Evolutionary conservation across 2,797 vertebrate species (phyloP).

Genomic region (Acridotheres tristis): DNA sequence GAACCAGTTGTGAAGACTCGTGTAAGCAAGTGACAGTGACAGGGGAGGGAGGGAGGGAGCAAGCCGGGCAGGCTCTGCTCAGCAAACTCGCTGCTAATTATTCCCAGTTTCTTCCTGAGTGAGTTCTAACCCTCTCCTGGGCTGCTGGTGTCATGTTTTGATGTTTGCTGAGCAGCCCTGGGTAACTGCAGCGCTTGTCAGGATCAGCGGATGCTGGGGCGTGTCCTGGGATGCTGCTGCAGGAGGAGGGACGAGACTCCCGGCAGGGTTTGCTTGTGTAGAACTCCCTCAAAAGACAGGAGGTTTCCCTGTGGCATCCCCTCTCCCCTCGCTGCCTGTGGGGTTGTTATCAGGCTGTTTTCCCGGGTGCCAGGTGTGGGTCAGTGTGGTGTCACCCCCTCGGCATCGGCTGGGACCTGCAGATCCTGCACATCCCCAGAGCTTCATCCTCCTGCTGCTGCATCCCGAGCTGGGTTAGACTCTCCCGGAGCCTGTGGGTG

Average conservation of each 20-base stretch:
- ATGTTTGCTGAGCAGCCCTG: background rate
- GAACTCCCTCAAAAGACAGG: background rate
- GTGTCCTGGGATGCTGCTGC: background rate
- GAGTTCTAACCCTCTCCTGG: background rate
- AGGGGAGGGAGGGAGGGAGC: background rate
- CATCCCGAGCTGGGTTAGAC: background rate
- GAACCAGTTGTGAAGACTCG: background rate
- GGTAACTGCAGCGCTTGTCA: background rate
- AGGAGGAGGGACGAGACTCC: background rate
- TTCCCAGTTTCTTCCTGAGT: background rate
- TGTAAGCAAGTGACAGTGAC: background rate
- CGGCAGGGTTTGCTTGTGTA: background rate
- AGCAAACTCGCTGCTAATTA: background rate
- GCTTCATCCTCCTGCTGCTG: background rate
- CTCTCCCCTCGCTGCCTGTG: background rate
- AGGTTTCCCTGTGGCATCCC: background rate
- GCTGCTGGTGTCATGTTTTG: background rate
- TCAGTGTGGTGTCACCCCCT: background rate
- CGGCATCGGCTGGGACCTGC: background rate
- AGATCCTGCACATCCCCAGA: fast-evolving
- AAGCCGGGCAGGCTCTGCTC: background rate
- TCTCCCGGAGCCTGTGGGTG: background rate
- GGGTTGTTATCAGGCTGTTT: fast-evolving
- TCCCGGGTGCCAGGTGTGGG: background rate
- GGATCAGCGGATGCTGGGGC: background rate